phyloP scores from a whole-genome alignment of 2,113 vertebrate genomes.

The Sapayoa aenigma region DNA sequence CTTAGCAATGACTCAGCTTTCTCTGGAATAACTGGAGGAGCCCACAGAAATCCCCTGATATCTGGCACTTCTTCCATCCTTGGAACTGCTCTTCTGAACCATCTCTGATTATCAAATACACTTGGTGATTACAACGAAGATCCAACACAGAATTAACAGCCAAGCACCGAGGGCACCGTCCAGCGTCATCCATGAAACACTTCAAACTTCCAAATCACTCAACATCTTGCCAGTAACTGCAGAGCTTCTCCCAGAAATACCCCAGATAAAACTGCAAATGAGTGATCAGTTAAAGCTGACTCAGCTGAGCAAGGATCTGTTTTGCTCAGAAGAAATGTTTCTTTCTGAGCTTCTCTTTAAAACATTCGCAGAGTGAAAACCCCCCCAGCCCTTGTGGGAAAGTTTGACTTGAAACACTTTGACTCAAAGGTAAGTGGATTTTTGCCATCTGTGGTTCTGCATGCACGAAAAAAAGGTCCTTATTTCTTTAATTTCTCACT shows the following conservation, averaged over 20 bases:
- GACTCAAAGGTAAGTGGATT: background rate
- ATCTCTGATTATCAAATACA: background rate
- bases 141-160: background rate
- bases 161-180: background rate
- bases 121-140: background rate
- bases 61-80: background rate
- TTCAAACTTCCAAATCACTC: background rate
- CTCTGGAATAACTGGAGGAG: background rate
- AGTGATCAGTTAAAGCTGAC: background rate
- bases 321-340: background rate
- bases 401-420: background rate
- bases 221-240: background rate
- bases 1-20: background rate
- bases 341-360: background rate
- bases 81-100: background rate
- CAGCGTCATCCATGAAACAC: background rate
- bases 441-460: background rate
- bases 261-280: background rate
- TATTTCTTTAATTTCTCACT: background rate
- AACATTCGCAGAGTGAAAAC: background rate
- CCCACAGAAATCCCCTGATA: background rate
- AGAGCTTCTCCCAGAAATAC: background rate
- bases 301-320: background rate
- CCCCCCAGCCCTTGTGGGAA: background rate
- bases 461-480: background rate